Conservation (phyloP, 2,797 vertebrate species). For the Sciurus vulgaris region DNA sequence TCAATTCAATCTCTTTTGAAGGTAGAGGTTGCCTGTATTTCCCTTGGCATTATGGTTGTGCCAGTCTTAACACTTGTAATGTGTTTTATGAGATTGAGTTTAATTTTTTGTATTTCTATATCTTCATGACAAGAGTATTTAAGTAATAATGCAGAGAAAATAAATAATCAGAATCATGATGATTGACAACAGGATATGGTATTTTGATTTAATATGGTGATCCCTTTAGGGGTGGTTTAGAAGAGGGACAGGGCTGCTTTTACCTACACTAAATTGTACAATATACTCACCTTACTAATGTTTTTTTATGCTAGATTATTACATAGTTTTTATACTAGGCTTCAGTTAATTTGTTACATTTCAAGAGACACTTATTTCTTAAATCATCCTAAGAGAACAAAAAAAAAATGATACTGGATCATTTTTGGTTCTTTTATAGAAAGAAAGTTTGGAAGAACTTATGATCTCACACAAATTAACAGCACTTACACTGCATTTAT, state of each 20-base stretch:
- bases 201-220: neutral
- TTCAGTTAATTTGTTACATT: slow-evolving; percentile 12
- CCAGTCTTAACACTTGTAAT: neutral
- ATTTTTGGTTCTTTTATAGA: neutral
- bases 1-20: neutral
- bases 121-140: neutral
- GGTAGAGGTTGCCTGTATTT: neutral
- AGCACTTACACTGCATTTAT: slow-evolving; percentile 91
- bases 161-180: too few relatives aligned
- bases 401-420: neutral
- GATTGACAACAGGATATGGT: neutral
- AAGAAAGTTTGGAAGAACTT: neutral
- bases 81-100: neutral
- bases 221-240: neutral
- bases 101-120: neutral
- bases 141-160: slow-evolving; percentile 5
- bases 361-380: slow-evolving; percentile 40
- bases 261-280: neutral
- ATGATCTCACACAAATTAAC: neutral
- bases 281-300: neutral
- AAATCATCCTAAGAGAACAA: neutral
- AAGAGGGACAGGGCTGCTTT: neutral
- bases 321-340: neutral
- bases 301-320: neutral
- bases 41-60: neutral